phyloP scores from a whole-genome alignment of 1,140 invertebrate species.

The Teleopsis dalmanni region DNA sequence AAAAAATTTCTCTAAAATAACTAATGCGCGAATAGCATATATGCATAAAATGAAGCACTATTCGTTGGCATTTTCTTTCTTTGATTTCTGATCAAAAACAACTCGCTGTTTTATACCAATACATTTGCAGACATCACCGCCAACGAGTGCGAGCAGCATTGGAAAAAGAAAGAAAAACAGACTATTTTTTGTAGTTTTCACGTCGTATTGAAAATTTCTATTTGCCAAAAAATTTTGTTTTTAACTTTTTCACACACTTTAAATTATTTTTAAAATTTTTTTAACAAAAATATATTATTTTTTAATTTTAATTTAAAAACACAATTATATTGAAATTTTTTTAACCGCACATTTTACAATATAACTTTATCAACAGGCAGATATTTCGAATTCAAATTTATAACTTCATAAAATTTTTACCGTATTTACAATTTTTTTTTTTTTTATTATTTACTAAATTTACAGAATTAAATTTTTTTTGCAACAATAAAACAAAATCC shows the following conservation, averaged over 20 bases:
- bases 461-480: slow-evolving; percentile 40
- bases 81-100: too few relatives aligned
- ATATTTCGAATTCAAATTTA: slow-evolving; percentile 30
- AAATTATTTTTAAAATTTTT: slow-evolving; percentile 33
- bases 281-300: slow-evolving; percentile 28
- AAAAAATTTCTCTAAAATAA: too few relatives aligned
- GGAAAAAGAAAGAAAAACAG: slow-evolving; percentile 45
- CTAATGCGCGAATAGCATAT: too few relatives aligned
- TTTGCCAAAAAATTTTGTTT: slow-evolving; percentile 43
- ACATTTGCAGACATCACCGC: neutral
- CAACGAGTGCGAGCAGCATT: slow-evolving; percentile 42
- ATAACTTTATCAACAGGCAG: slow-evolving; percentile 14
- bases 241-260: slow-evolving; percentile 16
- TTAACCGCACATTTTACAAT: neutral
- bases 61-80: too few relatives aligned
- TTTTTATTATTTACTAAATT: slow-evolving; percentile 33
- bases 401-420: slow-evolving; percentile 28
- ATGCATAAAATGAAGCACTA: too few relatives aligned
- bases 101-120: neutral
- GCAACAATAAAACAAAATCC: slow-evolving; percentile 43
- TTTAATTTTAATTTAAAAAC: slow-evolving; percentile 30
- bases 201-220: slow-evolving; percentile 44
- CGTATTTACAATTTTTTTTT: too few relatives aligned
- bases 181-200: slow-evolving; percentile 34
- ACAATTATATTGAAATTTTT: slow-evolving; percentile 16